Conservation (phyloP, 1,140 invertebrate genomes). For the Rhynchophorus ferrugineus region DNA sequence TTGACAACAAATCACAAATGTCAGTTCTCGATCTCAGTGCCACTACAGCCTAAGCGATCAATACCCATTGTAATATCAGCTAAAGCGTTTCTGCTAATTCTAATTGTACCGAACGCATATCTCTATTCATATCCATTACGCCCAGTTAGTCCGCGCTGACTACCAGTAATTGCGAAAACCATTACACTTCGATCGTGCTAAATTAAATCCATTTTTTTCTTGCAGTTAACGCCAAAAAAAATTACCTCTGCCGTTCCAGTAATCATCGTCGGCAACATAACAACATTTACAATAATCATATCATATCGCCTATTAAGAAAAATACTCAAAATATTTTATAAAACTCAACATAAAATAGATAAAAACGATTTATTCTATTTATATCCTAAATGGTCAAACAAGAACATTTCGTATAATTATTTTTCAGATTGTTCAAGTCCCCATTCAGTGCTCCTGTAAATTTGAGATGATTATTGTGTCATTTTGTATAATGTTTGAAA, state of each 20-base stretch:
- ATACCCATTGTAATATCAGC: constrained; percentile 31
- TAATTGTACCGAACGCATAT: constrained; percentile 28
- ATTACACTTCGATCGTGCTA: constrained; percentile 12
- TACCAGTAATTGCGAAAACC: constrained; percentile 19
- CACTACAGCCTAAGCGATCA: constrained; percentile 24
- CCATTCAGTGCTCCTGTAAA: not conserved
- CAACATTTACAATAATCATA: too few species aligned
- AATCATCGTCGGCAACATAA: too few species aligned
- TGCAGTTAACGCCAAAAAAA: not conserved
- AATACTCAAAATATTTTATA: too few species aligned
- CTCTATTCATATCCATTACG: constrained; percentile 25
- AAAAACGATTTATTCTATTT: too few species aligned
- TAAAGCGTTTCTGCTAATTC: constrained; percentile 31
- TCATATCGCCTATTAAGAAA: too few species aligned
- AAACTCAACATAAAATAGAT: too few species aligned
- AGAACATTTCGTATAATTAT: not conserved
- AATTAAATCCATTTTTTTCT: constrained; percentile 17
- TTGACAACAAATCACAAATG: constrained; percentile 32
- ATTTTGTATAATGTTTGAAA: not conserved
- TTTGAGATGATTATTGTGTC: not conserved
- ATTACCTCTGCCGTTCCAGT: too few species aligned
- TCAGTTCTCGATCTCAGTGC: constrained; percentile 18
- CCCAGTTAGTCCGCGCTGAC: constrained; percentile 10
- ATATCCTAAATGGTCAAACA: too few species aligned
- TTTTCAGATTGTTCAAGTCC: not conserved